phyloP scores from a whole-genome alignment of 2,113 vertebrate species.

The Petrocephalus microphthalmus region DNA sequence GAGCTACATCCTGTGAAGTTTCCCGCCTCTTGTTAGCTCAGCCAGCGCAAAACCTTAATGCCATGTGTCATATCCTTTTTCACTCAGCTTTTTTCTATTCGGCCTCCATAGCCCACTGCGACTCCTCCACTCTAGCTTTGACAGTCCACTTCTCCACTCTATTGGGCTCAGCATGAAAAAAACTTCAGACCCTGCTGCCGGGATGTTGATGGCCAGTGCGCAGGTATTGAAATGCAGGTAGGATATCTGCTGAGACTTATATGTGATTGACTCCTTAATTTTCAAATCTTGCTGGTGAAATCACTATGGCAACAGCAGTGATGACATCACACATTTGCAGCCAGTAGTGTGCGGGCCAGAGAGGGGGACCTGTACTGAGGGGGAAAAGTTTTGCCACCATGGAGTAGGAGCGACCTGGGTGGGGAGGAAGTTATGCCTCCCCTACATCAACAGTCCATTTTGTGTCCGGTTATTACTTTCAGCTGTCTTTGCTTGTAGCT shows the following conservation, averaged over 20 bases:
- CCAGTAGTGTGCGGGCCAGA: not conserved
- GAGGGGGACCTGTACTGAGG: not conserved
- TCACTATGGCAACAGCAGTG: slow-evolving; percentile 14
- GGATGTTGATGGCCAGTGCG: not conserved
- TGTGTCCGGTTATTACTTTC: not conserved
- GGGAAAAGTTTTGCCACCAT: not conserved
- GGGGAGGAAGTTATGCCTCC: not conserved
- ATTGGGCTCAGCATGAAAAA: not conserved
- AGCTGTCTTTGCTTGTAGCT: not conserved
- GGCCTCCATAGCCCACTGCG: not conserved
- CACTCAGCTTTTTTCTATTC: not conserved
- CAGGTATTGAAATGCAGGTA: slow-evolving; percentile 8
- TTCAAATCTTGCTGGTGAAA: not conserved
- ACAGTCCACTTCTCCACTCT: not conserved
- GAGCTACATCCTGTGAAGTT: not conserved
- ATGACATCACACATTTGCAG: not conserved
- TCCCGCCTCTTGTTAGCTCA: not conserved
- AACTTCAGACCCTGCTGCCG: not conserved
- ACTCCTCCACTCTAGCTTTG: not conserved
- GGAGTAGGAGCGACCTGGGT: not conserved
- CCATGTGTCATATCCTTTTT: not conserved
- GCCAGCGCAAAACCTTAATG: not conserved
- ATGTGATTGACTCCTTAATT: slow-evolving; percentile 10
- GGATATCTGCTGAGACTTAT: not conserved
- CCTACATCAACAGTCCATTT: not conserved